Base-by-base conservation (phyloP, 2,113 vertebrate species). In the Sinocyclocheilus maitianheensis region DNA sequence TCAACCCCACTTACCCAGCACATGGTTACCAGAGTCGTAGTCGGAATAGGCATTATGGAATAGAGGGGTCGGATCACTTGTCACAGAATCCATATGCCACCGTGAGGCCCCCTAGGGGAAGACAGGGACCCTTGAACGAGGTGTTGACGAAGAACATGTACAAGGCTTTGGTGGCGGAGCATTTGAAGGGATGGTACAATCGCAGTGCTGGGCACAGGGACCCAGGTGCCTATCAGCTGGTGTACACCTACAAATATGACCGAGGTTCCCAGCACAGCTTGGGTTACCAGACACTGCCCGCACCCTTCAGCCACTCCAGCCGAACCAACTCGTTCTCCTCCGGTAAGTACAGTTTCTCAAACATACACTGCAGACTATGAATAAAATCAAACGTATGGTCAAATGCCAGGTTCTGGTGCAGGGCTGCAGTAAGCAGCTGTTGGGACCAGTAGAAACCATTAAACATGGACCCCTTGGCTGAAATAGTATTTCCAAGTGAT, bases 141-240 rank as follows among this genome's bases (percentile, higher is more conserved):
- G 96, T 97, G 63, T 92, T 99, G 91, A 96, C 96, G 87, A 98
- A 97, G 94, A 98, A 96, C 94, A 97, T 99, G 94, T 97, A 99
- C 84, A 99, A 98, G 91, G 97, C 97, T 85, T 92, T 98, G 92
- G 97, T 99, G 69, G 97, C 97, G 0, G 97, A 99, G 91, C 98
- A 99, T 76, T 95, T 99, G 74, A 96, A 96, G 10, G 97, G 97
- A 87, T 99, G 98, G 98, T 99, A 98, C 93, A 96, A 99, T 82
- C 96, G 97, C n/a, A 97, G 93, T 91, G 95, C 95, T 6, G 91
- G 93, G 51, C 96, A 95, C 51, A 96, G 95, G 85, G 93, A 94
- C 18, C 89, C 90, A 9, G 92, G 91, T 16, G 91, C 91, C 8
- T 90, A 90, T 65, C 91, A 91, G 58, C 84, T 91, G 85, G 94